These are phyloP conservation scores for Dinomys branickii DNA, from an alignment of 2,113 vertebrate species.

Conservation along the genomic window DNA sequence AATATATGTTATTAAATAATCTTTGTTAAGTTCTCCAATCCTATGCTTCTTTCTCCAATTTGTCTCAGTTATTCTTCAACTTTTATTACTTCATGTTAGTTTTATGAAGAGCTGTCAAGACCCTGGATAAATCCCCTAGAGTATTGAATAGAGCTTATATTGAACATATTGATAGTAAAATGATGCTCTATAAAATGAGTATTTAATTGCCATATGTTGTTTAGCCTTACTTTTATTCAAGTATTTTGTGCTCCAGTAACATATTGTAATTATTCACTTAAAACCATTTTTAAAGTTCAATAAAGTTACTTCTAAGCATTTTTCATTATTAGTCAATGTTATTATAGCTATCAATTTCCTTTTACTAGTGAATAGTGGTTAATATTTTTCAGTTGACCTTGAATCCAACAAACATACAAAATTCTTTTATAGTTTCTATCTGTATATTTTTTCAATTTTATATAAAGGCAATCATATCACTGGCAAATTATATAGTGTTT, in stretches of 20 bases:
- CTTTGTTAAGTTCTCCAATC: background rate
- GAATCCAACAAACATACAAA: background rate
- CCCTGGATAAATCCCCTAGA: background rate
- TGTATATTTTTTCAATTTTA: background rate
- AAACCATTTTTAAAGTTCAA: background rate
- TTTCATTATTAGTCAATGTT: background rate
- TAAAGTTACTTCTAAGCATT: background rate
- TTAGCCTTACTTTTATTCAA: background rate
- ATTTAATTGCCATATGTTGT: background rate
- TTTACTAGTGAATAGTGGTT: background rate
- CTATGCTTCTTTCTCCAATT: background rate
- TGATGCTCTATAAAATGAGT: background rate
- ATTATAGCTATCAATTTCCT: background rate
- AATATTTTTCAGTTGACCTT: background rate
- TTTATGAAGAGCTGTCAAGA: background rate
- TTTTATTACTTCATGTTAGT: background rate
- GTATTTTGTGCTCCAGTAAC: background rate
- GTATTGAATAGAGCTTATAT: background rate
- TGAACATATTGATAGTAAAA: conserved; percentile 6
- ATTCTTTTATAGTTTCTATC: background rate
- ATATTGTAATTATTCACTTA: background rate
- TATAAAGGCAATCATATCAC: background rate
- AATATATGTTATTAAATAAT: background rate
- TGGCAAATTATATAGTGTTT: background rate
- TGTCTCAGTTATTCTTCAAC: background rate